Conservation (phyloP, 2,888 invertebrate species). For the Plagiodera versicolora region DNA sequence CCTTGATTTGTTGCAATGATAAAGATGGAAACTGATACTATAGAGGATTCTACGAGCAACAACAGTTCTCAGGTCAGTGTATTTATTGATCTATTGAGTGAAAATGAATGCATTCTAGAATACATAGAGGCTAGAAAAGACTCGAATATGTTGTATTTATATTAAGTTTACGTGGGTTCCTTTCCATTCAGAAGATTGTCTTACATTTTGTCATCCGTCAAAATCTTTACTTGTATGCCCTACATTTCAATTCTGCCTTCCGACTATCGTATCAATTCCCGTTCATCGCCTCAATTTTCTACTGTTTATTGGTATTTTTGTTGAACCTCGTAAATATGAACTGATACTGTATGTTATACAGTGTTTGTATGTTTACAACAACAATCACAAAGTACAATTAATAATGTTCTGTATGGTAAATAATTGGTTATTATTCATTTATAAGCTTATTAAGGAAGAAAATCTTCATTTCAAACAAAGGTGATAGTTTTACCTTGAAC, state of each 20-base stretch:
- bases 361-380: too few species aligned
- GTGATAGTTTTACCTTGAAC: not conserved
- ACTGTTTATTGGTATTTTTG: too few species aligned
- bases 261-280: not conserved
- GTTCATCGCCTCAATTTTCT: not conserved
- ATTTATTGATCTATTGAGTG: not conserved
- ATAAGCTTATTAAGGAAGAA: not conserved
- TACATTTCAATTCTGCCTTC: conserved; percentile 23
- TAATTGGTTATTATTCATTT: not conserved
- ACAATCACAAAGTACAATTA: too few species aligned
- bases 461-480: not conserved
- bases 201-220: conserved; percentile 37
- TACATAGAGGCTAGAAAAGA: not conserved
- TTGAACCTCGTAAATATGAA: too few species aligned
- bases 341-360: too few species aligned
- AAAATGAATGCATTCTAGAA: not conserved
- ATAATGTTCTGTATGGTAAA: not conserved
- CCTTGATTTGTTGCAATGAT: conserved; percentile 58
- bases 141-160: not conserved
- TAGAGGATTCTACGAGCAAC: conserved; percentile 72
- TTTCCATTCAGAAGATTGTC: conserved; percentile 9
- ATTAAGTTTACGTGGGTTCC: conserved; percentile 27
- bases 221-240: conserved; percentile 26
- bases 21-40: conserved; percentile 92
- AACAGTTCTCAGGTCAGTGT: conserved; percentile 63